Base-by-base conservation (phyloP, 1,140 invertebrate species). In the Drosophila tristis region DNA sequence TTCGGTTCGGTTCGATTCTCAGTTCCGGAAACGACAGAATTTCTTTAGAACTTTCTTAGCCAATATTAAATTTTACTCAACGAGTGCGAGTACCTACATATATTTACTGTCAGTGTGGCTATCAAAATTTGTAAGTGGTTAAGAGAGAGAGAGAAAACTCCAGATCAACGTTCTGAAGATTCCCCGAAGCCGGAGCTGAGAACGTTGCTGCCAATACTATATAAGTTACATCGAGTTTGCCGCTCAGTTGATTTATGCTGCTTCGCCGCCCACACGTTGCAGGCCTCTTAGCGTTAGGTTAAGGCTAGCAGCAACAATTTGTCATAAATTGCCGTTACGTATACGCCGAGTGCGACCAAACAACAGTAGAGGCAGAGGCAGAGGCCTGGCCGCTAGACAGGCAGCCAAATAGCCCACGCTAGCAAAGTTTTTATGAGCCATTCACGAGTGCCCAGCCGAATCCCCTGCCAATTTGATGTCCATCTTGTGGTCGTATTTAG, bases 401-500 rank as follows among this genome's bases (percentile, higher is more conserved):
- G 60, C 51, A 71, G 78, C 74, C 80, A 70, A 82, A 72, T 64
- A 78, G 71, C 80, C 80, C 78, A 56, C 54, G 65, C 66, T 61
- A 63, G 70, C 79, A 74, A 66, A 84, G 61, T 79, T 89, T 85
- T 87, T 87, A 87, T 81, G 84, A 78, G 79, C 84, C 71, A 76
- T 62, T 63, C 54, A 54, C 61, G 53, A 15, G 42, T 23, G 49
- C 31, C 48, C 29, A 6, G 53, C 15, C 53, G 11, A 7, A 4
- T 23, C 25, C n/a, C 51, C 59, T 35, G 42, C 47, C 67, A 65
- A 70, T 77, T 76, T 80, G 51, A 87, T 89, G 76, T 77, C 76
- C 84, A 89, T 84, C 76, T 89, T 90, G 84, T 68, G 84, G 84
- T 80, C 73, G 61, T 90, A 84, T 89, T 89, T 89, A 64, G 84